Base-by-base conservation (phyloP, 1,140 invertebrate genomes). In the Bacillus rossius region DNA sequence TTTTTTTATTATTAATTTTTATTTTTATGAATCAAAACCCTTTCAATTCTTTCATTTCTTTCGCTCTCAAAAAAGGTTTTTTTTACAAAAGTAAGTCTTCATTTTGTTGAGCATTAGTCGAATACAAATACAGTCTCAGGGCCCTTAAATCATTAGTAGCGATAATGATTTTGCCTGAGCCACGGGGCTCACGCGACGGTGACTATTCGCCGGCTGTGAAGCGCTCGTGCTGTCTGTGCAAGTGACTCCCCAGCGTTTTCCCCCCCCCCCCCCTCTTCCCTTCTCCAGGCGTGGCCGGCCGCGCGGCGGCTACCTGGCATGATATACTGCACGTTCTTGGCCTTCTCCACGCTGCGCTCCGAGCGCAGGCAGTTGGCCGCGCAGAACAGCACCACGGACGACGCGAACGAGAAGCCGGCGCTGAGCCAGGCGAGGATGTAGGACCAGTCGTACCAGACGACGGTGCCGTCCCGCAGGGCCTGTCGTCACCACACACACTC, bases 401-500 rank as follows among this genome's bases (percentile, higher is more conserved):
- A 85, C 47, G 81, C 80, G 64, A 92, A 80, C 66, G 82, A 84
- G 59, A 85, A 85, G 37, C 81, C 86, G 41, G 91, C 86, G 51
- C 88, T 85, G 64, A 89, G 75, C 90, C 90, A 92, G 58, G 86
- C 86, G 52, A 92, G 76, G 65, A 90, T 85, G 79, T 90, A 92
- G 59, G 89, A 91, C 89, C 89, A 92, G 65, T 90, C 89, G 77
- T 87, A 87, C 75, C 78, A 81, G 57, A 85, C 80, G 55, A 79
- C 78, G 29, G 84, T 76, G 75, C 87, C 83, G 69, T 85, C 82
- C 76, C 81, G 84, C 71, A 89, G 79, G 58, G 86, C 83, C 87
- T 89, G 29, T 25, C 25, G 4, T 4, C 10, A 34, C 10, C 29
- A 34, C 29, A 34, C 29, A 34, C 29, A 34, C 5, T 34, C n/a